Evolutionary conservation across 2,113 vertebrate species (phyloP).

Genomic region (Tenebrosternarchus preto): DNA sequence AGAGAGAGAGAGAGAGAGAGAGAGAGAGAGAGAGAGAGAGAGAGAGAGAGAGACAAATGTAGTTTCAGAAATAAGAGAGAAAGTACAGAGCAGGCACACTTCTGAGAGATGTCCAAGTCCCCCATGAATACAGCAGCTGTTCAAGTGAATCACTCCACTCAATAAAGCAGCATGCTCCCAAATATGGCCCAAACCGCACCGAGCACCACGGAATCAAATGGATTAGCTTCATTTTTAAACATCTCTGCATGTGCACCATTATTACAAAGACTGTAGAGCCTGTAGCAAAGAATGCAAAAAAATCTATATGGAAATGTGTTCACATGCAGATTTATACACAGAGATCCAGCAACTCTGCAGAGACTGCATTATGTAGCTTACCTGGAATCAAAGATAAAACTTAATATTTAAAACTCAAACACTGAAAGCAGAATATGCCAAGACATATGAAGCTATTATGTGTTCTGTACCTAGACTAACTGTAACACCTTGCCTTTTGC

Average conservation of each 20-base stretch:
- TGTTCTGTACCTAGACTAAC: not conserved
- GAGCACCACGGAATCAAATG: not conserved
- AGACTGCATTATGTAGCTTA: too few species aligned
- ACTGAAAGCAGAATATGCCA: too few species aligned
- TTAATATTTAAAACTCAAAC: too few species aligned
- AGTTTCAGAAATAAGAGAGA: not conserved
- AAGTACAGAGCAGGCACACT: not conserved
- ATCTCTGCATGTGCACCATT: not conserved
- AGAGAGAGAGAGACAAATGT: not conserved
- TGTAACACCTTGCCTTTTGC: conserved; percentile 49
- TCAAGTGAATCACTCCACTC: not conserved
- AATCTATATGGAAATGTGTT: too few species aligned
- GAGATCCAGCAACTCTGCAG: too few species aligned
- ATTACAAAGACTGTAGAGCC: not conserved
- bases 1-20: too few species aligned
- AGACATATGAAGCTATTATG: not conserved
- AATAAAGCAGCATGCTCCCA: not conserved
- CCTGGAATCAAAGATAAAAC: too few species aligned
- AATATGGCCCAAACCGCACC: not conserved
- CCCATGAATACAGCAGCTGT: conserved; percentile 16
- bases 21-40: too few species aligned
- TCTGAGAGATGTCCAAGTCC: conserved; percentile 18
- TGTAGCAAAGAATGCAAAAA: too few species aligned
- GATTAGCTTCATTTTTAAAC: not conserved
- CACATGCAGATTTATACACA: too few species aligned